Conservation (phyloP, 2,113 vertebrate genomes). For the Antechinus stuartii region DNA sequence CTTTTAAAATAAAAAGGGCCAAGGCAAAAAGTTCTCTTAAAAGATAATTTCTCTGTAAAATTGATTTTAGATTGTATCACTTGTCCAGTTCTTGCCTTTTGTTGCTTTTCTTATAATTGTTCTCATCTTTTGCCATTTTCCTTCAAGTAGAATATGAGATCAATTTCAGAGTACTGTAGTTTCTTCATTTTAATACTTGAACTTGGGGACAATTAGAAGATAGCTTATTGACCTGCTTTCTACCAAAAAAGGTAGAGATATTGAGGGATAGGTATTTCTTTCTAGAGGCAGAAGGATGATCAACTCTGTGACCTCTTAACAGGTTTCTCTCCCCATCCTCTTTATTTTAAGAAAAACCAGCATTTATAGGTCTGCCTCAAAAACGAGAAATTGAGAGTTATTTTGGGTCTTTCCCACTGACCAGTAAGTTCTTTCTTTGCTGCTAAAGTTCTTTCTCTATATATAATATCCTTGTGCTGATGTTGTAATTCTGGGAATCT, state of each 20-base stretch:
- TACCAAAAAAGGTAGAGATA: background rate
- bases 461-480: conserved; percentile 82
- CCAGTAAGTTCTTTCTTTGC: conserved; percentile 82
- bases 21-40: background rate
- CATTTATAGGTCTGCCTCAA: background rate
- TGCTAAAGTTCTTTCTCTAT: conserved; percentile 83
- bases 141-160: background rate
- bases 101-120: background rate
- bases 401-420: conserved; percentile 65
- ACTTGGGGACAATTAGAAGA: background rate
- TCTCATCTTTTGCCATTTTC: background rate
- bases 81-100: background rate
- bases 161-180: conserved; percentile 4
- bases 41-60: background rate
- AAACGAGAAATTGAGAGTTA: conserved; percentile 22
- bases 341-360: background rate
- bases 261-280: conserved; percentile 21
- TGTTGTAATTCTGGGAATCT: conserved; percentile 80
- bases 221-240: background rate
- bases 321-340: background rate
- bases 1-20: background rate
- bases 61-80: background rate
- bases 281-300: conserved; percentile 45
- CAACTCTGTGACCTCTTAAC: background rate
- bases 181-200: conserved; percentile 3